phyloP scores from a whole-genome alignment of 2,888 invertebrate species.

The Dasysyrphus albostriatus region DNA sequence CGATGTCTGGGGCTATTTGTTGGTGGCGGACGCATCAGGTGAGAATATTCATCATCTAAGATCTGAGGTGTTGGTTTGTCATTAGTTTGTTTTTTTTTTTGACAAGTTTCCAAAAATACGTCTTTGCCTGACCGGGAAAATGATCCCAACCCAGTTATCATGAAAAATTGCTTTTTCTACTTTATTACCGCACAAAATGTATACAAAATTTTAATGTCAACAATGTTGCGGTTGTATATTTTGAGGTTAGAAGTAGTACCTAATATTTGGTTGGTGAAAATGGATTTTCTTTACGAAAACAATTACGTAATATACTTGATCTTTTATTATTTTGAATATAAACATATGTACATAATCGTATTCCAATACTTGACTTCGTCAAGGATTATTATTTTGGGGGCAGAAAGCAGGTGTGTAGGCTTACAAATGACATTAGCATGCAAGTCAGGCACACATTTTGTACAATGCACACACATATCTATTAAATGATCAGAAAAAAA shows the following conservation, averaged over 20 bases:
- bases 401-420: conserved; percentile 47
- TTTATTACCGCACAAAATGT: conserved; percentile 31
- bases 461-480: conserved; percentile 21
- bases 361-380: not conserved
- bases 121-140: not conserved
- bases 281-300: not conserved
- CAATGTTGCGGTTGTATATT: conserved; percentile 11
- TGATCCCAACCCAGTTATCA: conserved; percentile 31
- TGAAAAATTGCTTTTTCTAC: conserved; percentile 28
- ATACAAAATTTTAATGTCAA: conserved; percentile 18
- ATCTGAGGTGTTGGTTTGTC: conserved; percentile 42
- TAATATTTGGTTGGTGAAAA: not conserved
- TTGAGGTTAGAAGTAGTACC: not conserved
- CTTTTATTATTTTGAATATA: not conserved
- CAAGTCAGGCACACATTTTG: not conserved
- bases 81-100: conserved; percentile 36
- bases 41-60: conserved; percentile 26
- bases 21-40: conserved; percentile 40
- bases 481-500: conserved; percentile 46
- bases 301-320: conserved; percentile 41
- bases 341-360: not conserved
- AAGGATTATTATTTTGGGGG: conserved; percentile 21
- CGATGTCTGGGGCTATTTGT: conserved; percentile 15
- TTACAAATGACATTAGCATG: conserved; percentile 27
- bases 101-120: conserved; percentile 59